These are phyloP conservation scores for Cephalopterus ornatus DNA, from an alignment of 2,113 vertebrate genomes.

Conservation along the genomic window DNA sequence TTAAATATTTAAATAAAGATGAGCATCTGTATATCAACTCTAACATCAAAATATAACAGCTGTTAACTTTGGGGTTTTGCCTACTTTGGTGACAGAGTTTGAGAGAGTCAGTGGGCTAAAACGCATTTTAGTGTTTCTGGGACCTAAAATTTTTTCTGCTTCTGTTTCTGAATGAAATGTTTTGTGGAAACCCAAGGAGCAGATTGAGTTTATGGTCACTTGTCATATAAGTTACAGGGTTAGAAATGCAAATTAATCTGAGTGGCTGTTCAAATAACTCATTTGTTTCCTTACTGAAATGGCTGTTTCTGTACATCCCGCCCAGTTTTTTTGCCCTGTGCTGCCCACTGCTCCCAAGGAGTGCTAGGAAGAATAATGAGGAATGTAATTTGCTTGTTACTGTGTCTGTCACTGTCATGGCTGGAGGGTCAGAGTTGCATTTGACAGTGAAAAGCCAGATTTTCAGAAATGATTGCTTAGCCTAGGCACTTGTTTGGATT, in stretches of 20 bases:
- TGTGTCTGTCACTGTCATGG: not conserved
- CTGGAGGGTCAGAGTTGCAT: not conserved
- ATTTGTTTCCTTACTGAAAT: not conserved
- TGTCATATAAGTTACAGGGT: not conserved
- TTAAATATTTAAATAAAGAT: not conserved
- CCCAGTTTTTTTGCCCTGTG: not conserved
- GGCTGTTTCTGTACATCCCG: not conserved
- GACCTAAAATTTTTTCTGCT: not conserved
- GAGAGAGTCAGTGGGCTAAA: not conserved
- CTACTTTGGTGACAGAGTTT: not conserved
- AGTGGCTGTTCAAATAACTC: not conserved
- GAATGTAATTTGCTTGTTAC: not conserved
- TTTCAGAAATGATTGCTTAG: not conserved
- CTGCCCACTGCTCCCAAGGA: not conserved
- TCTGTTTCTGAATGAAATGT: not conserved
- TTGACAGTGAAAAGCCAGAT: not conserved
- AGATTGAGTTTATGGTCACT: not conserved
- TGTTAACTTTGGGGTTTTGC: not conserved
- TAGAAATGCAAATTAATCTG: not conserved
- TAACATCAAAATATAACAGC: not conserved
- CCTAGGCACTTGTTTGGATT: not conserved
- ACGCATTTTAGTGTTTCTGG: not conserved
- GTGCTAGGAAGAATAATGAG: not conserved
- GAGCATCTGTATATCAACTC: not conserved
- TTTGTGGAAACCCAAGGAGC: not conserved